Conservation (phyloP, 2,888 invertebrate genomes). For the Drosophila mercatorum region DNA sequence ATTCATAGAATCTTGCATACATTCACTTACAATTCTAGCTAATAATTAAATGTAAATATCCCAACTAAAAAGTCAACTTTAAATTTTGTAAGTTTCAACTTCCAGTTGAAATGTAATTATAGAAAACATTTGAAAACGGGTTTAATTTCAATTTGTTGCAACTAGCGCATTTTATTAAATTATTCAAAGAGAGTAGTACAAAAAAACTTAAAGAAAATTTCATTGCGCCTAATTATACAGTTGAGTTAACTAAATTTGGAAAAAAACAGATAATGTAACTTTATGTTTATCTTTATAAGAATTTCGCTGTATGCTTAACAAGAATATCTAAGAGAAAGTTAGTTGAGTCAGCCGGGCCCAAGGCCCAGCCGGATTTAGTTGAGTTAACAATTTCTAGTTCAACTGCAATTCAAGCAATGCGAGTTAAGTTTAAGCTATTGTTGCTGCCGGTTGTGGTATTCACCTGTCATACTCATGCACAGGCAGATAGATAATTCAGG, state of each 20-base stretch:
- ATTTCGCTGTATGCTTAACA: conserved; percentile 45
- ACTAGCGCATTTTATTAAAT: conserved; percentile 67
- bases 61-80: neutral
- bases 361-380: neutral
- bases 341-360: conserved; percentile 13
- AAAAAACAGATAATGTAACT: conserved; percentile 26
- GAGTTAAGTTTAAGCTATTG: conserved; percentile 16
- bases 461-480: conserved; percentile 12
- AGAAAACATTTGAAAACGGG: neutral
- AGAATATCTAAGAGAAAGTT: conserved; percentile 19
- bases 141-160: conserved; percentile 49
- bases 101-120: too few relatives aligned
- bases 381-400: conserved; percentile 21
- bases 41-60: neutral
- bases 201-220: conserved; percentile 60
- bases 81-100: neutral
- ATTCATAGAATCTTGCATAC: neutral
- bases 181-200: conserved; percentile 63
- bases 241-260: conserved; percentile 20
- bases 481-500: conserved; percentile 16
- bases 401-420: conserved; percentile 6
- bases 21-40: neutral
- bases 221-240: conserved; percentile 31
- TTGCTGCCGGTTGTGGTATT: conserved; percentile 11
- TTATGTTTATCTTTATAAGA: conserved; percentile 26